Base-by-base conservation (phyloP, 2,113 vertebrate species). In the Erythrocebus patas region DNA sequence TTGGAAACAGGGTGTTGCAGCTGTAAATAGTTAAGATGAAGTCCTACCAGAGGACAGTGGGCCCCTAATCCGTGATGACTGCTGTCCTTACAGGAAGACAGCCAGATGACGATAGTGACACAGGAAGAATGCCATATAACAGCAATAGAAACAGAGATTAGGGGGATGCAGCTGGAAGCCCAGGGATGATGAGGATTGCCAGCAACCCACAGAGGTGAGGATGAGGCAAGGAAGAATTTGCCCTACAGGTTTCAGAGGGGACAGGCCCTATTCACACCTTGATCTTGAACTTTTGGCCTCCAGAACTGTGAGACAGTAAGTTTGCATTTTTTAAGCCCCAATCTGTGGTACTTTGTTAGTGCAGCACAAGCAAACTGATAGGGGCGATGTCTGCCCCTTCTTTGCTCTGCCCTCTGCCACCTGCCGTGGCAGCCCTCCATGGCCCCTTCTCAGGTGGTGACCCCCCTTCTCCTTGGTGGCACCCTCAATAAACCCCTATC, bases 301-400 rank as follows among this genome's bases (percentile, higher is more conserved):
- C 38, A 12, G 66, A n/a, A 45, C 38, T 23, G 12, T 25, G 90
- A 81, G 48, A 45, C 30, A 2, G 2, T 55, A 14, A 35, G 6
- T 66, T 91, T 72, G 52, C 2, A 5, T 27, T 12, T 16, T 79
- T 40, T 68, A 80, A 68, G 75, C 75, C 72, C 79, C 7, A 2
- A 11, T 91, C 8, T 7, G 76, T 8, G 38, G 61, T 6, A 23
- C 59, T 30, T n/a, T 0, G 4, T 50, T 22, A 38, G 1, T 35
- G 38, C 3, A 7, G 50, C 50, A 32, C 3, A 3, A 30, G 32
- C 66, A n/a, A 2, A 5, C 0, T 35, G 52, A 18, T 4, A 4
- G 38, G 45, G 68, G 30, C 0, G 7, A 35, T 5, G 16, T 22
- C 45, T 22, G 9, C 2, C 59, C 25, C 6, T 79, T 17, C 43